Evolutionary conservation across 2,113 vertebrate genomes (phyloP).

Genomic region (Collichthys lucidus): DNA sequence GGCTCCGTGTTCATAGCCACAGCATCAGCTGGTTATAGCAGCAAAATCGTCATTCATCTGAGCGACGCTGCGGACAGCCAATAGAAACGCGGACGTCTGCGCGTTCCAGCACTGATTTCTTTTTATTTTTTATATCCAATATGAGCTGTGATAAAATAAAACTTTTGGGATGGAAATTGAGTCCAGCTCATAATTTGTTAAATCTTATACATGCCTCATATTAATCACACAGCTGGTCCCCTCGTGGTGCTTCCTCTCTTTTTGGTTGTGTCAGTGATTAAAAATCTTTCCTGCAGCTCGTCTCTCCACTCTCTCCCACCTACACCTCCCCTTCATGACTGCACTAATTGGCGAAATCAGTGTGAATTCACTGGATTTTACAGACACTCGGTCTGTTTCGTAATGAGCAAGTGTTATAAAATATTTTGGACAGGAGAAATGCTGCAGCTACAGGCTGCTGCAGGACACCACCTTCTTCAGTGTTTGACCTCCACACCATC

Average conservation of each 20-base stretch:
- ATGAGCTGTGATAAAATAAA: slow-evolving; percentile 49
- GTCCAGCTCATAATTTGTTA: background rate
- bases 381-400: slow-evolving; percentile 3
- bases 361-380: slow-evolving; percentile 26
- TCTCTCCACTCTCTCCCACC: slow-evolving; percentile 38
- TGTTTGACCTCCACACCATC: slow-evolving; percentile 18
- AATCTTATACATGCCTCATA: background rate
- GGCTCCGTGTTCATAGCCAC: slow-evolving; percentile 69
- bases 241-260: background rate
- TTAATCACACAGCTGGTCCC: background rate
- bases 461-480: background rate
- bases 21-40: slow-evolving; percentile 76
- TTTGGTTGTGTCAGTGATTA: slow-evolving; percentile 38
- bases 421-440: background rate
- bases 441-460: background rate
- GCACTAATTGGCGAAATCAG: slow-evolving; percentile 58
- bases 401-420: slow-evolving; percentile 6
- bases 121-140: slow-evolving; percentile 12
- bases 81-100: slow-evolving; percentile 64
- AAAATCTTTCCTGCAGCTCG: slow-evolving; percentile 31
- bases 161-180: slow-evolving; percentile 49
- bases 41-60: slow-evolving; percentile 69
- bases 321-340: slow-evolving; percentile 46
- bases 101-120: slow-evolving; percentile 58
- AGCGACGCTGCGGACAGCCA: slow-evolving; percentile 72